phyloP scores from a whole-genome alignment of 1,140 invertebrate species.

The Lineus longissimus region DNA sequence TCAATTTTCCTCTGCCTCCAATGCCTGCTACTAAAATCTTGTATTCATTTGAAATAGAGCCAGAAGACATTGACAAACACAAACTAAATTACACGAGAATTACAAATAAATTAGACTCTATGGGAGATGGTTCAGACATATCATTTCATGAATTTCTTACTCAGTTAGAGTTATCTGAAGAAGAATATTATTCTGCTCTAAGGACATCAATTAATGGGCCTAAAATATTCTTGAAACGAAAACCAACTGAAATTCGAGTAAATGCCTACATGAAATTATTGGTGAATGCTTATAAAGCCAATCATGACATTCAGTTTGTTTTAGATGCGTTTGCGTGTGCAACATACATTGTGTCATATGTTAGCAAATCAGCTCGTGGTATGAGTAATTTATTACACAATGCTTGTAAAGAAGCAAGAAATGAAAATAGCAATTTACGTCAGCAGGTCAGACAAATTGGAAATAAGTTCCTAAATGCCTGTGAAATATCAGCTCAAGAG shows the following conservation, averaged over 20 bases:
- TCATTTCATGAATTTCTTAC: neutral
- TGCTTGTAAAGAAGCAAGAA: slow-evolving; percentile 15
- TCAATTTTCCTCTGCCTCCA: slow-evolving; percentile 1
- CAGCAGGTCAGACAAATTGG: slow-evolving; percentile 14
- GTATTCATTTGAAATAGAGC: neutral
- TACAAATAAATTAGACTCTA: neutral
- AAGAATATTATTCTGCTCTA: slow-evolving; percentile 9
- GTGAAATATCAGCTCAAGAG: slow-evolving; percentile 21
- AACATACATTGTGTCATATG: slow-evolving; percentile 16
- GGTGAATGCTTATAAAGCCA: slow-evolving; percentile 16
- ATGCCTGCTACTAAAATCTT: neutral
- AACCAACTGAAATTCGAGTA: slow-evolving; percentile 8
- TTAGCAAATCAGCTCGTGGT: slow-evolving; percentile 16
- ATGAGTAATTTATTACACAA: slow-evolving; percentile 9
- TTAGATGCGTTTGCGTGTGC: slow-evolving; percentile 17
- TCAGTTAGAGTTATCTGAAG: neutral
- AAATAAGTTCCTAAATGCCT: slow-evolving; percentile 15
- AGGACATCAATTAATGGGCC: slow-evolving; percentile 2
- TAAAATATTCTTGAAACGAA: slow-evolving; percentile 10
- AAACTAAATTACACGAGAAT: slow-evolving; percentile 6
- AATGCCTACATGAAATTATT: slow-evolving; percentile 15
- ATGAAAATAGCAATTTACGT: slow-evolving; percentile 12
- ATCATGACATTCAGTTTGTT: slow-evolving; percentile 19
- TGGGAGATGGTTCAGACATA: neutral
- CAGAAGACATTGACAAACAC: neutral